A percentile compares a stretch with the other conserved stretches of the same genome.
These are phyloP conservation scores for Stegastes partitus DNA, from an alignment of 2,113 vertebrate genomes.

Conservation along the genomic window DNA sequence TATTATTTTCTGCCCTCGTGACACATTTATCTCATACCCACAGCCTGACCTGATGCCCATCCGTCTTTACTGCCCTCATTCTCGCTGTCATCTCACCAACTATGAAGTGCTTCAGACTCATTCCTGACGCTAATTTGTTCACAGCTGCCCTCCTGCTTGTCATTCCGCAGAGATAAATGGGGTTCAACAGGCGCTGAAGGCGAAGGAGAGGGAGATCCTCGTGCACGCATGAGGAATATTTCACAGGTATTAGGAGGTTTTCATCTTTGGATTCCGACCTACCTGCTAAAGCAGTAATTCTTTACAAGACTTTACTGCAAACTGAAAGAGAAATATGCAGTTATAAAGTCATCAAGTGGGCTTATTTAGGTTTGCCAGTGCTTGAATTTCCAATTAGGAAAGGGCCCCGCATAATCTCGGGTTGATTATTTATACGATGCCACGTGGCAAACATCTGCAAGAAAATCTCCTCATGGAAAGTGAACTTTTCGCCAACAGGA, in stretches of 20 bases:
- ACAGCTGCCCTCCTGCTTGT: constrained; percentile 38
- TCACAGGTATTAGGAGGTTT: constrained; percentile 30
- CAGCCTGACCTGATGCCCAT: constrained; percentile 11
- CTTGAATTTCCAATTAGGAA: constrained; percentile 16
- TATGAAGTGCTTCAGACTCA: constrained; percentile 18
- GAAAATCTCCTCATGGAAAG: constrained; percentile 34
- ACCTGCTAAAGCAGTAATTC: constrained; percentile 24
- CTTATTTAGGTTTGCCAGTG: constrained; percentile 30
- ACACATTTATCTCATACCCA: constrained; percentile 1
- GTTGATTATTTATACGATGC: constrained; percentile 37
- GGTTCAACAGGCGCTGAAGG: constrained; percentile 44
- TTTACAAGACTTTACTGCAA: neutral
- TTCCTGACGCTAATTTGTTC: constrained; percentile 31
- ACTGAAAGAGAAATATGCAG: neutral
- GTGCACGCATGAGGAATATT: constrained; percentile 15
- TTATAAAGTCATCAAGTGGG: constrained; percentile 38
- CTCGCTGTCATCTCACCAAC: constrained; percentile 32
- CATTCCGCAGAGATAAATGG: constrained; percentile 31
- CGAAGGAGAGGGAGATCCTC: constrained; percentile 50
- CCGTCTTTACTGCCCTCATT: constrained; percentile 2
- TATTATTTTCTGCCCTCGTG: neutral
- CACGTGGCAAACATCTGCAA: constrained; percentile 63
- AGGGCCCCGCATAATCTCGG: neutral
- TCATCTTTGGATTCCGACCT: constrained; percentile 25
- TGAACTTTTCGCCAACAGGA: constrained; percentile 13